These are phyloP conservation scores for Prosopocoilus inquinatus DNA, from an alignment of 2,888 invertebrate genomes.

Conservation along the genomic window DNA sequence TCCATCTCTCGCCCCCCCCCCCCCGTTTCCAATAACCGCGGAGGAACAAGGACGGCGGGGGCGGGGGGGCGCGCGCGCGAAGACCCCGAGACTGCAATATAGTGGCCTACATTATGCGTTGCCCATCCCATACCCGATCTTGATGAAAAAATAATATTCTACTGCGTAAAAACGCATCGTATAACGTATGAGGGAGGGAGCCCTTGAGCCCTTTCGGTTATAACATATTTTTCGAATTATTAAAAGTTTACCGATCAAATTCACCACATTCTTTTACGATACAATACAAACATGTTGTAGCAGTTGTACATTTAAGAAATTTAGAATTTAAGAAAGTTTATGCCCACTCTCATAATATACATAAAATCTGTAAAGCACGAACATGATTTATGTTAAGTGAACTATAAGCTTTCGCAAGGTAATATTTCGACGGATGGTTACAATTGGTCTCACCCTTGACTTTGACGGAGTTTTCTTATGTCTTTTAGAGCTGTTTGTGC, in stretches of 20 bases:
- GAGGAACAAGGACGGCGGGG: conserved; percentile 28
- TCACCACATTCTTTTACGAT: conserved; percentile 3
- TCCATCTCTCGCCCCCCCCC: conserved; percentile 39
- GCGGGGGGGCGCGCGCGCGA: not conserved
- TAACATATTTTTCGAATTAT: conserved; percentile 20
- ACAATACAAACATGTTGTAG: too few species aligned
- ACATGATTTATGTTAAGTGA: too few species aligned
- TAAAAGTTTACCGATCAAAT: conserved; percentile 13
- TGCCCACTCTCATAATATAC: too few species aligned
- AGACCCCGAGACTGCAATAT: conserved; percentile 37
- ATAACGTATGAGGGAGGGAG: conserved; percentile 9
- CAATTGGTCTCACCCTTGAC: too few species aligned
- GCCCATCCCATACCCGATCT: conserved; percentile 33
- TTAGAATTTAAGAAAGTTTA: too few species aligned
- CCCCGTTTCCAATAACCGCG: conserved; percentile 42
- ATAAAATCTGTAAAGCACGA: too few species aligned
- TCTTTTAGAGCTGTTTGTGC: too few species aligned
- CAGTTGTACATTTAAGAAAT: too few species aligned
- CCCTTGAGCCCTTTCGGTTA: conserved; percentile 9
- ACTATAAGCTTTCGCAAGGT: too few species aligned
- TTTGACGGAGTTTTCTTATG: too few species aligned
- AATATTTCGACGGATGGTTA: too few species aligned
- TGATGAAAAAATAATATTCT: conserved; percentile 46
- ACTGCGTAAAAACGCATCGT: conserved; percentile 22
- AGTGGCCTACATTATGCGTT: conserved; percentile 44